A percentile compares a stretch with the other conserved stretches of the same genome.
phyloP scores from a whole-genome alignment of 2,888 invertebrate genomes.

The Junonia oenone region DNA sequence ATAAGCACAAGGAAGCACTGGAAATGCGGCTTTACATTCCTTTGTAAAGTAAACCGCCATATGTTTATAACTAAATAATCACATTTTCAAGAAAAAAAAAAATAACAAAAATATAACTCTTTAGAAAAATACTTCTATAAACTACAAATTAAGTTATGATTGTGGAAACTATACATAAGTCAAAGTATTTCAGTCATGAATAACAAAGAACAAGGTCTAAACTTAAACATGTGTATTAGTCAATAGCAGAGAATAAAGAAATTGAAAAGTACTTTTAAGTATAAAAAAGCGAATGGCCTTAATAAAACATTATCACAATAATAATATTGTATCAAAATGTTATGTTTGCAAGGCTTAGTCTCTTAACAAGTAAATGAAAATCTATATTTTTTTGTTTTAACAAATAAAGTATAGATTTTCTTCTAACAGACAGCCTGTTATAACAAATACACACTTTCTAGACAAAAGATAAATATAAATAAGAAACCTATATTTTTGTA shows the following conservation, averaged over 20 bases:
- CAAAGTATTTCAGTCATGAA: neutral
- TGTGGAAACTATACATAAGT: neutral
- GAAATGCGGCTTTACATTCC: conserved; percentile 49
- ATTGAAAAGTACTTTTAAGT: conserved; percentile 11
- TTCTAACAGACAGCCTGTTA: no score
- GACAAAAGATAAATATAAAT: neutral
- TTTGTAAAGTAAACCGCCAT: conserved; percentile 30
- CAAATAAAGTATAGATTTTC: conserved; percentile 28
- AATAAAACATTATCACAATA: conserved; percentile 29
- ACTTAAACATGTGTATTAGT: neutral
- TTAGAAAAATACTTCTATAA: neutral
- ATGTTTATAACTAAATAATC: conserved; percentile 5
- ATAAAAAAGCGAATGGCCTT: conserved; percentile 12
- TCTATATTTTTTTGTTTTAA: conserved; percentile 31
- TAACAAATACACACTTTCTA: no score
- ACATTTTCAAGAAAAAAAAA: conserved; percentile 10
- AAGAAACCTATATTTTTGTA: neutral
- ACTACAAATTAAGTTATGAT: neutral
- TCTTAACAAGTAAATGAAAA: conserved; percentile 21
- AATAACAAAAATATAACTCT: neutral
- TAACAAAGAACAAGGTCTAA: neutral
- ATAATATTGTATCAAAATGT: conserved; percentile 30
- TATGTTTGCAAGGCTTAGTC: neutral
- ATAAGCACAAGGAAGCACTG: conserved; percentile 71
- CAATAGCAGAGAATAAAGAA: neutral